Evolutionary conservation across 2,113 vertebrate species (phyloP).

Genomic region (Vireo altiloquus): DNA sequence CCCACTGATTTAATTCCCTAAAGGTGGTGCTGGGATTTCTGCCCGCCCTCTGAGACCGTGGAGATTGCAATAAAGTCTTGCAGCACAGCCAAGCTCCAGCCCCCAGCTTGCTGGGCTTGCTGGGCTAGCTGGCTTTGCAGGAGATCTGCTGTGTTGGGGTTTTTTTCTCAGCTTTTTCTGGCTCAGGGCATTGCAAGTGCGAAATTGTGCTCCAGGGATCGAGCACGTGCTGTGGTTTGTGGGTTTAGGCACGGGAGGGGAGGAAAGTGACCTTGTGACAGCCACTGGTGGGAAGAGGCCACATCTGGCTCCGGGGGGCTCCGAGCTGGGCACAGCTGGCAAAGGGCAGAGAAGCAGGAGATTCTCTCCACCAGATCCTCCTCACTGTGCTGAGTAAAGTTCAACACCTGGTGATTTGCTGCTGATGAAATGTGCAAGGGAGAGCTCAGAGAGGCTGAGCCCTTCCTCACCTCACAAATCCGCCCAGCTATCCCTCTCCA

Average conservation of each 20-base stretch:
- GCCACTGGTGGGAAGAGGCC: neutral
- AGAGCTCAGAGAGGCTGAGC: neutral
- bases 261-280: neutral
- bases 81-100: neutral
- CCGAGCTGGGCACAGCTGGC: neutral
- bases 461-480: neutral
- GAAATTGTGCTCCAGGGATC: neutral
- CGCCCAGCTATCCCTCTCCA: neutral
- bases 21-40: neutral
- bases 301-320: neutral
- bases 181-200: neutral
- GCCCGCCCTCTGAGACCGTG: neutral
- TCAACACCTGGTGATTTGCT: neutral
- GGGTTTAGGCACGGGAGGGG: neutral
- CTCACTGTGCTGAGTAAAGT: accelerated
- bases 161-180: neutral
- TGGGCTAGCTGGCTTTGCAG: neutral
- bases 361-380: neutral
- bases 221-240: neutral
- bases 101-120: neutral
- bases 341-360: neutral
- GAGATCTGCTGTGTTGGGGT: neutral
- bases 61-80: neutral
- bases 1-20: neutral
- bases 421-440: neutral